Evolutionary conservation across 2,797 vertebrate genomes (phyloP), one percentile per base, ranked within the genome.

Genomic region (Luscinia luscinia): DNA sequence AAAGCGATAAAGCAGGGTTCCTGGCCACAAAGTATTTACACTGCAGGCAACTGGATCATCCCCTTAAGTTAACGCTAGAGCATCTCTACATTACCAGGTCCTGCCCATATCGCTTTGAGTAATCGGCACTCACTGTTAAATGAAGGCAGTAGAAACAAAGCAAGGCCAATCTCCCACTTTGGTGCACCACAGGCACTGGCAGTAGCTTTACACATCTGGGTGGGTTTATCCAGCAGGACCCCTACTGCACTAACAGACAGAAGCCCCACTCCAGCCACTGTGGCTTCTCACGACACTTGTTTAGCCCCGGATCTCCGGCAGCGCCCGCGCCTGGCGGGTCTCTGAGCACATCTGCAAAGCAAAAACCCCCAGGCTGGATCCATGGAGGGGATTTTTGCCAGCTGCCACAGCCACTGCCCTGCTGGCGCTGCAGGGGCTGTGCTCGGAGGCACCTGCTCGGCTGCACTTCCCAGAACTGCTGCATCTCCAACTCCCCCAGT

Each of bases 41-140:
- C 98, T 99, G 98, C 99, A 99, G 98, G 98, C 99, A 99, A 98
- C 98, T 99, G 99, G 99, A 98, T 98, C 98, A 98, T 98, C 98
- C 99, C 99, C 98, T 99, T 98, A 98, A 98, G 97, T 98, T 98
- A 98, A 98, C 76, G 97, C 98, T 98, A 99, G 98, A 98, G 98
- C 98, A 99, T 98, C 97, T 93, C 98, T 99, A 99, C 96, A 97
- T 98, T 98, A 99, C 99, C 99, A 99, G 99, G 99, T 98, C 99
- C 99, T 99, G 98, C 99, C 98, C 98, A 98, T 99, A 99, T 99
- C 99, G 99, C 99, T 99, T 99, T 98, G 99, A 99, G 99, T 99
- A 99, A 99, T 99, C 99, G 99, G 99, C 99, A 99, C 98, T 98
- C 98, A 99, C 99, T 99, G 99, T 99, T 99, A 98, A 98, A 98